Base-by-base conservation (phyloP, 2,888 invertebrate genomes). In the Phania funesta region DNA sequence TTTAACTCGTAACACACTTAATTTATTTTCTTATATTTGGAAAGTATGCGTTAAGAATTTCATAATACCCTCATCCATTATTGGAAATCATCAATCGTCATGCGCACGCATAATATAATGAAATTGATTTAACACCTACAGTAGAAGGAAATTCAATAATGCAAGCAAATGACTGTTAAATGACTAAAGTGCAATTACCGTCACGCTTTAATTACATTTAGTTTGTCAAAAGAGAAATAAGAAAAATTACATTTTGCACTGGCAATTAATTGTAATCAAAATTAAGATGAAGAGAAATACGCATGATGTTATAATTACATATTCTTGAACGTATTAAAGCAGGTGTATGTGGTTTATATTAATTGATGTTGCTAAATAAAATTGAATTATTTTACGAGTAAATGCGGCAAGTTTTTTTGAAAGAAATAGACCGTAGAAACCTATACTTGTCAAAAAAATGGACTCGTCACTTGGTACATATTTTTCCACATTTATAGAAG, bases 101-200 rank as follows among this genome's bases (percentile, higher is more conserved):
- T 56, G 54, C 41, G 54, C 54, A 54, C 26, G 52, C 54, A 54
- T n/a, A 54, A 18, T 2, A 41, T 29, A 50, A 44, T 56, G 13
- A 41, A 68, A 54, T 68, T 68, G 22, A 68, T 56, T 54, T 54
- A 44, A 67, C 26, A 67, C 13, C 54, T 54, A 11, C 44, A 56
- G n/a, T 44, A 7, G 22, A 56, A 9, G 29, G 56, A 68, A 54
- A 68, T 44, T 67, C 44, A 68, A 68, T 67, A 56, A 56, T 32
- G 56, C 29, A 68, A 29, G 29, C 16, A 68, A 68, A 56, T 68
- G 44, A 56, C n/a, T 44, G 29, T 44, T 20, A 54, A 68, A 68
- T 68, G 54, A 11, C 9, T 32, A 16, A 56, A 68, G 41, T 68
- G 41, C n/a, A 56, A 68, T 68, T 56, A 68, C 44, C 9, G 54